These are phyloP conservation scores for Anastrepha obliqua DNA, from an alignment of 1,140 invertebrate genomes.

Conservation along the genomic window DNA sequence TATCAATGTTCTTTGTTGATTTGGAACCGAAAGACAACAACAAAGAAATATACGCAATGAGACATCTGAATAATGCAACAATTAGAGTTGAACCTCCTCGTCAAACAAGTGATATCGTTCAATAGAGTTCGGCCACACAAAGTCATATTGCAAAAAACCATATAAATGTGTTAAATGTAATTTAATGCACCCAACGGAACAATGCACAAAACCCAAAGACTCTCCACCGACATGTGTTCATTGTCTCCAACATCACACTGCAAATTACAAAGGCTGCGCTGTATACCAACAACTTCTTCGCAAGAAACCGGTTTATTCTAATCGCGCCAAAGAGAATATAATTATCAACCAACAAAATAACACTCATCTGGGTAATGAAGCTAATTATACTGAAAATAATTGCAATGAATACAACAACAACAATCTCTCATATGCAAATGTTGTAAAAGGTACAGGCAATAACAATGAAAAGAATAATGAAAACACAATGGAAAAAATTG, in stretches of 20 bases:
- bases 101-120: neutral
- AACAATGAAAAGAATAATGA: slow-evolving; percentile 5
- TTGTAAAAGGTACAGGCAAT: neutral
- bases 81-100: slow-evolving; percentile 9
- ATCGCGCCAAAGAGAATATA: neutral
- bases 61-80: neutral
- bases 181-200: slow-evolving; percentile 14
- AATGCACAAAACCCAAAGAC: slow-evolving; percentile 10
- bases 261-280: slow-evolving; percentile 16
- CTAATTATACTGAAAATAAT: neutral
- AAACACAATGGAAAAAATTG: neutral
- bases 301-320: neutral
- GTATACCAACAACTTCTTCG: slow-evolving; percentile 45
- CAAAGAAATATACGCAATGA: slow-evolving; percentile 23
- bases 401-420: neutral
- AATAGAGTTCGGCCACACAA: slow-evolving; percentile 53
- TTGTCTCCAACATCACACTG: slow-evolving; percentile 1
- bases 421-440: neutral
- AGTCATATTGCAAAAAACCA: slow-evolving; percentile 43
- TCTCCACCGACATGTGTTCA: neutral
- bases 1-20: no score
- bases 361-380: neutral
- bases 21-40: no score
- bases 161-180: slow-evolving; percentile 54
- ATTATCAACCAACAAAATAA: slow-evolving; percentile 16